Percentiles rank a stretch among this genome's conserved stretches.
Evolutionary conservation across 2,888 invertebrate species (phyloP).

Genomic region (Campaea margaritaria): DNA sequence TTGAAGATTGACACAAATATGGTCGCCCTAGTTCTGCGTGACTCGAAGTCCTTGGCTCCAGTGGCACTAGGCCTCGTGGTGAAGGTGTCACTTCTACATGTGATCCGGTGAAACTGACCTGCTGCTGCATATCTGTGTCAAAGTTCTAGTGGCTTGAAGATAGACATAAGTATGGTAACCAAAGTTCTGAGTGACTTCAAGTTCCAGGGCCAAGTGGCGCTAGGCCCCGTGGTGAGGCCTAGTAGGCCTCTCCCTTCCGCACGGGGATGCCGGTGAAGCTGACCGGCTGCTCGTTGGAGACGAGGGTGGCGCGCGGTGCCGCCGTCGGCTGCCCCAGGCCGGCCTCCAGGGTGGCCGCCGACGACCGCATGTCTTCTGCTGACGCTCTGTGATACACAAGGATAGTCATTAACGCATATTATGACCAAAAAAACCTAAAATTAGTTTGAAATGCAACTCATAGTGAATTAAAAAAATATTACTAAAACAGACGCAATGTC

Average conservation of each 20-base stretch:
- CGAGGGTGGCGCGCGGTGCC: slow-evolving; percentile 90
- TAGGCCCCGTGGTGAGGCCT: slow-evolving; percentile 7
- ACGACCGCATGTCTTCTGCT: slow-evolving; percentile 91
- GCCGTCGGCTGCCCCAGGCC: slow-evolving; percentile 72
- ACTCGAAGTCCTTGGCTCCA: background rate
- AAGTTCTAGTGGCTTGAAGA: too few relatives aligned
- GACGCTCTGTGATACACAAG: slow-evolving; percentile 87
- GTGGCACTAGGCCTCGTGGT: background rate
- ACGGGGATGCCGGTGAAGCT: slow-evolving; percentile 89
- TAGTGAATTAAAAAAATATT: too few relatives aligned
- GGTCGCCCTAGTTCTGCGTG: too few relatives aligned
- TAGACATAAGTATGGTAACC: too few relatives aligned
- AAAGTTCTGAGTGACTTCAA: too few relatives aligned
- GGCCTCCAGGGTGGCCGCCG: slow-evolving; percentile 84
- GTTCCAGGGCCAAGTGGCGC: too few relatives aligned
- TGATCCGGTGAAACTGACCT: too few relatives aligned
- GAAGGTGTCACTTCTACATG: background rate
- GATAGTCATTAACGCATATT: background rate
- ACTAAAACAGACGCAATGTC: too few relatives aligned
- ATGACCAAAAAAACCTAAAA: background rate
- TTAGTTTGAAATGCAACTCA: too few relatives aligned
- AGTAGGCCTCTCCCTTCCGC: slow-evolving; percentile 74
- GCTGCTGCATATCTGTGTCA: too few relatives aligned
- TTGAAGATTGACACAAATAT: too few relatives aligned
- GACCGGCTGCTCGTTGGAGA: slow-evolving; percentile 92